Conservation (phyloP, 2,113 vertebrate genomes). For the Tupaia chinensis region DNA sequence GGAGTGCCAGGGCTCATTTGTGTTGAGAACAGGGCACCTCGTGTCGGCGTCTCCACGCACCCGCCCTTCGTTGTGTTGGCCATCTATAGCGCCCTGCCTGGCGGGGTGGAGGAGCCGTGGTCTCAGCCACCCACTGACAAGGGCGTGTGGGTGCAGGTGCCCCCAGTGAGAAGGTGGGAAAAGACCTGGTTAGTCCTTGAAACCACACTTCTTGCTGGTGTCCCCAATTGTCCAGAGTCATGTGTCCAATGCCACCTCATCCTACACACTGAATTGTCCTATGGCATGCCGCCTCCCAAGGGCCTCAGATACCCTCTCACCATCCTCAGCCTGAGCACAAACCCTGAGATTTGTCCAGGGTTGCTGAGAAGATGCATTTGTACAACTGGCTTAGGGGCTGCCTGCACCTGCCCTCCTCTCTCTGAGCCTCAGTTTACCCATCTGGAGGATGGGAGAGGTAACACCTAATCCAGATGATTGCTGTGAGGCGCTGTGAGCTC, state of each 20-base stretch:
- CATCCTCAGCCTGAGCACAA: too few species aligned
- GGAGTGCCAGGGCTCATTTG: background rate
- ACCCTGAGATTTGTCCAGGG: too few species aligned
- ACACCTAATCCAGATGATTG: background rate
- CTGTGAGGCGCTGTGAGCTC: background rate
- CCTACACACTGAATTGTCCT: fast-evolving
- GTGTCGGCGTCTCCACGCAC: fast-evolving
- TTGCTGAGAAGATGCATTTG: background rate
- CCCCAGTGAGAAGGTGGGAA: background rate
- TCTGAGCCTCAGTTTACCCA: background rate
- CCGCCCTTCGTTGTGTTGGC: background rate
- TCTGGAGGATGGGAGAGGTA: background rate
- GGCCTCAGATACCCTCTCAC: too few species aligned
- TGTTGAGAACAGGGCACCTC: background rate
- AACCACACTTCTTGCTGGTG: background rate
- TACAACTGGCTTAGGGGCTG: background rate
- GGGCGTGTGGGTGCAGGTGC: background rate
- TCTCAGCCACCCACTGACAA: background rate
- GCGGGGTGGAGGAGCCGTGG: fast-evolving
- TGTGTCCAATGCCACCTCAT: too few species aligned
- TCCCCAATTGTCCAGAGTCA: background rate
- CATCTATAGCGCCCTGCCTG: background rate
- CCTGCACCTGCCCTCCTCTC: background rate
- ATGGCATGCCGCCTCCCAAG: too few species aligned
- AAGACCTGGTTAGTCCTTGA: background rate